Conservation (phyloP, 2,113 vertebrate species). For the Neodon shergylaensis region DNA sequence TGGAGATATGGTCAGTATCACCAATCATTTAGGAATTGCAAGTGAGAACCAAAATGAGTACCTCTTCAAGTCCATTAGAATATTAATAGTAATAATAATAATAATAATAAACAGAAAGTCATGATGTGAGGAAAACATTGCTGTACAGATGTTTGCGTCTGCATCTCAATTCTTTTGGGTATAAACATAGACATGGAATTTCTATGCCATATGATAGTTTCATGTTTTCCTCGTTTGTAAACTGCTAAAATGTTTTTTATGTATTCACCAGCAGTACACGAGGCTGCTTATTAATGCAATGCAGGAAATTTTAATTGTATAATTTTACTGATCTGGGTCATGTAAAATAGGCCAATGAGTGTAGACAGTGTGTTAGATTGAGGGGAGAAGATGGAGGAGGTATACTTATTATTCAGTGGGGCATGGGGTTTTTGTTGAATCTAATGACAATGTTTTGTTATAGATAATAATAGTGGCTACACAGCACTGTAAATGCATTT, state of each 20-base stretch:
- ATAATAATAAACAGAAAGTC: background rate
- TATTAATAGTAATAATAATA: background rate
- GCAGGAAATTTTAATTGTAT: background rate
- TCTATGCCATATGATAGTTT: background rate
- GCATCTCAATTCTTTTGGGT: background rate
- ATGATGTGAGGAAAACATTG: background rate
- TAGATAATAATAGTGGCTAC: background rate
- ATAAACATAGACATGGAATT: background rate
- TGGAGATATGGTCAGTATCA: background rate
- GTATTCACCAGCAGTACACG: background rate
- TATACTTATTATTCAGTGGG: background rate
- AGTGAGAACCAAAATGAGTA: background rate
- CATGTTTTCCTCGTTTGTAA: background rate
- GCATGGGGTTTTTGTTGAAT: background rate
- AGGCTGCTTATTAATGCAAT: background rate
- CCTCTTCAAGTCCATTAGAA: background rate
- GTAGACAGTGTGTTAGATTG: background rate
- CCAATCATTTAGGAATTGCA: background rate
- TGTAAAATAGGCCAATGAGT: background rate
- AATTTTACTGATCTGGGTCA: background rate
- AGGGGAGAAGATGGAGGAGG: background rate
- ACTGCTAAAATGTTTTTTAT: background rate
- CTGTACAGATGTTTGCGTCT: background rate
- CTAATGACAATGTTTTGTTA: background rate
- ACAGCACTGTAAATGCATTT: background rate